Base-by-base conservation (phyloP, 2,888 invertebrate species). In the Meloe dianella region DNA sequence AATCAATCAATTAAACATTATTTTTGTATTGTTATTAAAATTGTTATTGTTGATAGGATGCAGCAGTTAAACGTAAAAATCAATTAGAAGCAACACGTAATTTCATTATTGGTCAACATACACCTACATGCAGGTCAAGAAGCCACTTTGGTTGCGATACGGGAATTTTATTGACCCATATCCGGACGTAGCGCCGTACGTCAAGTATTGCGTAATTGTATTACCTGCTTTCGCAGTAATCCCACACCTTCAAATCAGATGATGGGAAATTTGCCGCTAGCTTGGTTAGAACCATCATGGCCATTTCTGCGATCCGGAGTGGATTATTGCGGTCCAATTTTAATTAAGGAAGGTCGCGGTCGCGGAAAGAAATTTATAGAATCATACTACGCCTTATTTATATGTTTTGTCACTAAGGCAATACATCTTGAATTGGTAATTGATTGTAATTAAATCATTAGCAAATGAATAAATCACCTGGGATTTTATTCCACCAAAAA, bases 261-360 rank as follows among this genome's bases (percentile, higher is more conserved):
- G 41, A 73, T 71, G 72, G 69, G 68, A 3, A 64, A 67, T 35
- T 56, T 73, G 56, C 70, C 73, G 5, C 41, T 51, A 6, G 59
- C 65, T 17, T 27, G 72, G 47, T 60, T 72, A 14, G n/a, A 32
- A 27, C 51, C 56, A 22, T 20, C 66, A 24, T 22, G 70, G 32
- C 68, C 71, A 2, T 73, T 74, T 51, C 24, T 61, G 35, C 70
- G 56, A 38, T 63, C 64, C 5, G 74, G 73, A 17, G 64, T 75
- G 5, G 75, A 74, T 32, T 74, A 63, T 56, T 71, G 64, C 30
- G 73, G 71, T 24, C 71, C 70, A 1, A 67, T 67, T 51, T 22
- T 67, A 0, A 27, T 74, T n/a, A 71, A 68, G 60, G 68, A 71
- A 32, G 35, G 64, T 12, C 57, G 56, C 47, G 14, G 59, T 17